Evolutionary conservation across 2,797 vertebrate species (phyloP), one percentile per base, ranked within the genome.

Genomic region (Bradypodion pumilum): DNA sequence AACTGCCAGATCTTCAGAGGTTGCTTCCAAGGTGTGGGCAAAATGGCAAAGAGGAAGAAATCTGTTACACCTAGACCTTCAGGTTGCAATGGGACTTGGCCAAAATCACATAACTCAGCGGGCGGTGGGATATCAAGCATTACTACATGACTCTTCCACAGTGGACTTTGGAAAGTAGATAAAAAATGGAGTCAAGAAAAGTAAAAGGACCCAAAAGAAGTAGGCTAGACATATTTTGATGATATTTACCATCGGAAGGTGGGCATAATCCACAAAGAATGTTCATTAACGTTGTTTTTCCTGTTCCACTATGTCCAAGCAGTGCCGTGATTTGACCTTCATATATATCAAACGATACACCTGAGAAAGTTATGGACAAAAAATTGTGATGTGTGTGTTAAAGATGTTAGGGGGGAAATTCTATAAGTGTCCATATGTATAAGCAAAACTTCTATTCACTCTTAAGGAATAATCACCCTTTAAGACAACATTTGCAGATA

Each of bases 261-360:
- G 97, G 97, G 86, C 98, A 98, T 37, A 99, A 96, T 46, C 98
- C 98, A 1, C 98, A 99, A 60, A 99, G 96, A 94, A 99, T 97
- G 94, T 98, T 99, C 97, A 99, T 98, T 85, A 99, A 94, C 0
- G 98, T 99, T 7, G 98, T 98, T 92, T 99, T 99, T 6, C 98
- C 98, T 0, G 98, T 98, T 25, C 98, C 98, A 5, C 97, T 99
- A 94, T 99, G 98, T 37, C 98, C 98, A 69, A 99, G 96, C 88
- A 99, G 95, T 2, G 98, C 98, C 0, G 98, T 99, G 88, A 99
- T 99, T 93, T 99, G 98, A 32, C 98, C 98, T 92, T 99, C 98
- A 0, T 98, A 99, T 89, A 99, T 97, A 94, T 99, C 98, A 65
- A 99, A 99, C 1, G 97, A 98, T 88, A 99, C 90, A 92, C 97